Evolutionary conservation across 1,140 invertebrate genomes (phyloP).

Genomic region (Goniozus legneri): DNA sequence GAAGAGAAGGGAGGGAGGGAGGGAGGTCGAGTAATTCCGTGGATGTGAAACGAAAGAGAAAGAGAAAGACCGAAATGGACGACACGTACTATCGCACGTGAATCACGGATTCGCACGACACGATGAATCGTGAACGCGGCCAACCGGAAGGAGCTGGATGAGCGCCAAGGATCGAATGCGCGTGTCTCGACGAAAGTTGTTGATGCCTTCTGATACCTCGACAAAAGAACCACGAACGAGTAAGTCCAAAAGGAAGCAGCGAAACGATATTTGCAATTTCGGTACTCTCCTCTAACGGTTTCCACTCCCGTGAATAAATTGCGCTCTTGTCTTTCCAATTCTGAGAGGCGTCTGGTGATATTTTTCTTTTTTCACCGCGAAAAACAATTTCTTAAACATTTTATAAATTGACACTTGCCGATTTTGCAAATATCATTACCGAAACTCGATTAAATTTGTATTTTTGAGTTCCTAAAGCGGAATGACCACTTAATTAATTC

Average conservation of each 20-base stretch:
- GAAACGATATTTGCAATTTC: slow-evolving; percentile 12
- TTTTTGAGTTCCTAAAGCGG: too few relatives aligned
- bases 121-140: slow-evolving; percentile 22
- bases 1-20: too few relatives aligned
- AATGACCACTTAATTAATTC: too few relatives aligned
- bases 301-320: not conserved
- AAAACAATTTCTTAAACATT: too few relatives aligned
- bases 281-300: not conserved
- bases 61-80: too few relatives aligned
- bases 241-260: not conserved
- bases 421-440: too few relatives aligned
- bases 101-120: slow-evolving; percentile 9
- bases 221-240: slow-evolving; percentile 15
- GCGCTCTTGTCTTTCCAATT: not conserved
- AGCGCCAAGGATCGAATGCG: slow-evolving; percentile 21
- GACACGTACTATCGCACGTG: not conserved
- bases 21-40: too few relatives aligned
- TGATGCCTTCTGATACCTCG: slow-evolving; percentile 10
- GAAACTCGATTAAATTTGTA: too few relatives aligned
- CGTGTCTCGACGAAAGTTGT: slow-evolving; percentile 16
- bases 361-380: too few relatives aligned
- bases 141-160: slow-evolving; percentile 24
- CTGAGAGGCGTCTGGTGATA: not conserved
- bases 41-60: too few relatives aligned
- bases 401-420: too few relatives aligned